Evolutionary conservation across 2,113 vertebrate species (phyloP).

Genomic region (Cichladusa arquata): DNA sequence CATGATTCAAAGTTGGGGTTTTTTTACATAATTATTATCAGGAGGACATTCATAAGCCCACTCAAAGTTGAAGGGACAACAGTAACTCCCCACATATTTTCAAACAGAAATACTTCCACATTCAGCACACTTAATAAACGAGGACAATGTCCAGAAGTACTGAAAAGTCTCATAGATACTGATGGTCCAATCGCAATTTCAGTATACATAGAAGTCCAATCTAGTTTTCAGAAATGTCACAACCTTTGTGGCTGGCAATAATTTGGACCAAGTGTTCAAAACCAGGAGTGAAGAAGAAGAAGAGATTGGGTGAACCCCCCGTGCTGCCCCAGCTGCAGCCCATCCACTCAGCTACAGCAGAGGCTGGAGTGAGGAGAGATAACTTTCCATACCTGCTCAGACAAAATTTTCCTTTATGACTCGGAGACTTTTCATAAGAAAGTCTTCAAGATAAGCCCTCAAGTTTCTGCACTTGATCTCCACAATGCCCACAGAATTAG

Average conservation of each 20-base stretch:
- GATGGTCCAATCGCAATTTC: not conserved
- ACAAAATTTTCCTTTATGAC: not conserved
- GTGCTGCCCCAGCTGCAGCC: not conserved
- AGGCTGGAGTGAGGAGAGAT: not conserved
- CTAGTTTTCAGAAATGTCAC: not conserved
- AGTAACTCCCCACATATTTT: not conserved
- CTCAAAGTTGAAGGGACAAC: not conserved
- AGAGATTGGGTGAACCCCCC: not conserved
- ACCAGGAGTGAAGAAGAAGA: not conserved
- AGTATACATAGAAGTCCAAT: fast-evolving
- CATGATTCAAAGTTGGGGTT: not conserved
- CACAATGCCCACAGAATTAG: not conserved
- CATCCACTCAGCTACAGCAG: fast-evolving
- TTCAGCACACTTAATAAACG: not conserved
- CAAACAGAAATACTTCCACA: not conserved
- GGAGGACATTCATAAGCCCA: not conserved
- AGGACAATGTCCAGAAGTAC: not conserved
- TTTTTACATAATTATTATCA: not conserved
- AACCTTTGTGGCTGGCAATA: not conserved
- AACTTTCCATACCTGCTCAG: not conserved
- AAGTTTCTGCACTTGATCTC: not conserved
- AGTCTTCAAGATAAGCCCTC: not conserved
- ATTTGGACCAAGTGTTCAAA: not conserved
- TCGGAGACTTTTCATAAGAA: not conserved
- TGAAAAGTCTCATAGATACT: not conserved